phyloP scores from a whole-genome alignment of 2,797 vertebrate genomes.

The Alcedo atthis region DNA sequence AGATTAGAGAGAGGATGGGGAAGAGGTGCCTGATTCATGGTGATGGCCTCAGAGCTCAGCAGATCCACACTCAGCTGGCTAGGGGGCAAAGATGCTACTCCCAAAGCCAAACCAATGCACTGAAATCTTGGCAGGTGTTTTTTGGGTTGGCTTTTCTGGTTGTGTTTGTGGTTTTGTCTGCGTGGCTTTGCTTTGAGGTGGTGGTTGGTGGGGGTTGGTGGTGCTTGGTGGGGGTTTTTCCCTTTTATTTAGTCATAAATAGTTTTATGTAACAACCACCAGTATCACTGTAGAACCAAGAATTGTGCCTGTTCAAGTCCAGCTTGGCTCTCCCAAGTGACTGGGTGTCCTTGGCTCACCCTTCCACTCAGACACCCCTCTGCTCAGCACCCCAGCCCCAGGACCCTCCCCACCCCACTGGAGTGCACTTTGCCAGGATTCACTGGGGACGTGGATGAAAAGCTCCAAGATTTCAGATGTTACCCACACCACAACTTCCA shows the following conservation, averaged over 20 bases:
- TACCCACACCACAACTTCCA: not conserved
- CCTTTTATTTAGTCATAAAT: too few species aligned
- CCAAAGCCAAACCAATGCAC: not conserved
- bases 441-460: fast-evolving
- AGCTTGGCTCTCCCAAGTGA: slow-evolving; percentile 1
- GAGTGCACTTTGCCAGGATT: not conserved
- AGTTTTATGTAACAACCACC: not conserved
- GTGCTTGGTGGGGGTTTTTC: too few species aligned
- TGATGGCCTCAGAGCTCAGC: slow-evolving; percentile 2
- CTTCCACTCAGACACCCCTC: too few species aligned
- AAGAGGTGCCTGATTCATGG: slow-evolving; percentile 1
- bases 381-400: not conserved
- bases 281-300: not conserved
- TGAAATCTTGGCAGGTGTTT: fast-evolving
- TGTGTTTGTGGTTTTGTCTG: too few species aligned
- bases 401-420: fast-evolving
- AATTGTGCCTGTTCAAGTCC: not conserved
- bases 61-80: not conserved
- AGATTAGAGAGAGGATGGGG: not conserved
- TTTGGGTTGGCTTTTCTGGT: not conserved
- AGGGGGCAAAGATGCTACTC: not conserved
- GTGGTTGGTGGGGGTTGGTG: too few species aligned
- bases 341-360: not conserved
- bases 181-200: too few species aligned
- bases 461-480: not conserved